Evolutionary conservation across 1,140 invertebrate species (phyloP), one percentile per base, ranked within the genome.

Genomic region (Trissolcus basalis): DNA sequence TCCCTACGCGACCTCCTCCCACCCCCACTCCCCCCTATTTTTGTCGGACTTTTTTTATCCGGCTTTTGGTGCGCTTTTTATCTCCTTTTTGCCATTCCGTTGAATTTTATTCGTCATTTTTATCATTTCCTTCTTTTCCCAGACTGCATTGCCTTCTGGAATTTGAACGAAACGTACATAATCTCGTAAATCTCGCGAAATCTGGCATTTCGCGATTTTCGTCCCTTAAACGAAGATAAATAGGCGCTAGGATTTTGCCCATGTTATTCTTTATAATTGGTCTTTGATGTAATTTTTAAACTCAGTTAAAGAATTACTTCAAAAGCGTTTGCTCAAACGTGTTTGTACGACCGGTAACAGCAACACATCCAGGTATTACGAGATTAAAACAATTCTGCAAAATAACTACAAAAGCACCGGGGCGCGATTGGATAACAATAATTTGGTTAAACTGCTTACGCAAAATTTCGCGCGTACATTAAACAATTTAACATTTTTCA

Each of bases 181-280:
- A 78, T 78, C 53, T 69, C 75, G 59, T 78, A 69, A 73, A 78
- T 77, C 63, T 55, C 54, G 58, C 47, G 75, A 39, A 73, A 78
- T 69, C 75, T 65, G 69, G 68, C 75, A 51, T 53, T 48, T n/a
- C 44, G 69, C 69, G 75, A 73, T 63, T 77, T 77, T 53, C 39
- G 56, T 49, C 16, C 41, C 43, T 63, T 51, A 50, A 65, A 67
- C 44, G 56, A 77, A 59, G 72, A 69, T 27, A 64, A 76, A 76
- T 65, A 60, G 49, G 11, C 47, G 43, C 33, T 32, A 36, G 27
- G 16, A 39, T n/a, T 54, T 48, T 59, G 13, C 39, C 0, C 1
- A 10, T 33, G 51, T 33, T 49, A 43, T 56, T 64, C 58, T 64
- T 64, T 32, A 35, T 60, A 64, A 71, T 71, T 71, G 45, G 56